These are phyloP conservation scores for Micromesistius poutassou DNA, from an alignment of 2,797 vertebrate genomes.

Conservation along the genomic window DNA sequence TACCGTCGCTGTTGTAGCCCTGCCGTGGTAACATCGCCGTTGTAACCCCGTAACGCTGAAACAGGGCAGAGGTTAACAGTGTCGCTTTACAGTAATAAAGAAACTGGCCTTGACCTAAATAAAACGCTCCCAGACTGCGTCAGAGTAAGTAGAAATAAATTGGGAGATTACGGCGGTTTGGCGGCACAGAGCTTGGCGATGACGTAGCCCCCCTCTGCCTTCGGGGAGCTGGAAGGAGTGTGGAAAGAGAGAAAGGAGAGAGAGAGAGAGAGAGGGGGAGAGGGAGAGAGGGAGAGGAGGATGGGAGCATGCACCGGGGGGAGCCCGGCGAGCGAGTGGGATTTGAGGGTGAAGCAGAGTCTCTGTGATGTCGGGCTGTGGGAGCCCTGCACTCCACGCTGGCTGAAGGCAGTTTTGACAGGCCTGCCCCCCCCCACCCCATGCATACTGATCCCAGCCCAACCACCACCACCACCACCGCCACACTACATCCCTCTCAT, in stretches of 20 bases:
- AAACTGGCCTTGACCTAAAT: slow-evolving; percentile 53
- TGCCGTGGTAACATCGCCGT: too few relatives aligned
- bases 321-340: slow-evolving; percentile 51
- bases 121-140: slow-evolving; percentile 52
- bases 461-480: slow-evolving; percentile 1
- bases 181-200: slow-evolving; percentile 43
- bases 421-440: slow-evolving; percentile 23
- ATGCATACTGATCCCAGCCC: slow-evolving; percentile 50
- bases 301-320: slow-evolving; percentile 67
- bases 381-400: slow-evolving; percentile 45
- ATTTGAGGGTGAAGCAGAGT: slow-evolving; percentile 51
- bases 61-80: slow-evolving; percentile 32
- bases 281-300: slow-evolving; percentile 39
- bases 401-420: slow-evolving; percentile 45
- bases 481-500: slow-evolving; percentile 10
- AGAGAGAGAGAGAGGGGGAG: slow-evolving; percentile 44
- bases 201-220: slow-evolving; percentile 62
- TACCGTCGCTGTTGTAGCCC: too few relatives aligned
- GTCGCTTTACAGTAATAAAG: slow-evolving; percentile 41
- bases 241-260: slow-evolving; percentile 74
- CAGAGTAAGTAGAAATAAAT: slow-evolving; percentile 63
- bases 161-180: slow-evolving; percentile 72
- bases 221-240: slow-evolving; percentile 66
- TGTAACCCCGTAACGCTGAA: not conserved
- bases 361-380: slow-evolving; percentile 64